A percentile compares a stretch with the other conserved stretches of the same genome.
Evolutionary conservation across 2,797 vertebrate species (phyloP).

Genomic region (Perdix hodgsoniae): DNA sequence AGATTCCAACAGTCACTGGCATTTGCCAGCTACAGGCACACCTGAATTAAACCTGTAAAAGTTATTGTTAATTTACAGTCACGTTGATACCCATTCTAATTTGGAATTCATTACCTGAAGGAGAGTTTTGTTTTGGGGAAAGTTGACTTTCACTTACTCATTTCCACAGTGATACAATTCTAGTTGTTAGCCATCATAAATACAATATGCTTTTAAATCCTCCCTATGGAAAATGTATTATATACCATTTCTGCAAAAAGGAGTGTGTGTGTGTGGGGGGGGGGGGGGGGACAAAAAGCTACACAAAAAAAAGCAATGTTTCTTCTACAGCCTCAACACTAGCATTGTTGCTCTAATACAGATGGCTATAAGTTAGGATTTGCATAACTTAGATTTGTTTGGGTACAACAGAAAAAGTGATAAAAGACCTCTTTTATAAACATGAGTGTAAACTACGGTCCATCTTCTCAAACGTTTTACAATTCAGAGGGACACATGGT

Average conservation of each 20-base stretch:
- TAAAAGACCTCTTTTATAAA: neutral
- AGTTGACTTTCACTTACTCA: constrained; percentile 53
- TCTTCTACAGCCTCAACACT: constrained; percentile 61
- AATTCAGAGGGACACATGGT: neutral
- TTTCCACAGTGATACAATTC: constrained; percentile 36
- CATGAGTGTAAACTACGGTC: neutral
- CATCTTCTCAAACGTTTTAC: neutral
- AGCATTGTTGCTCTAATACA: constrained; percentile 56
- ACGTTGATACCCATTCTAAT: neutral
- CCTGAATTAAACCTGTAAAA: neutral
- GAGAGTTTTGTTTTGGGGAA: constrained; percentile 55
- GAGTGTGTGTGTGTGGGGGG: too few relatives aligned
- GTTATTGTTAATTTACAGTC: neutral
- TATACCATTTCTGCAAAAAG: constrained; percentile 71
- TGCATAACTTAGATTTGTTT: constrained; percentile 16
- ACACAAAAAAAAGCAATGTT: constrained; percentile 68
- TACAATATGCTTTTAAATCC: constrained; percentile 73
- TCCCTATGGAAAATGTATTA: constrained; percentile 66
- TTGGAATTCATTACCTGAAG: neutral
- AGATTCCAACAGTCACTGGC: neutral
- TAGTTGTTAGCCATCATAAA: constrained; percentile 62
- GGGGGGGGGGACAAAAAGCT: constrained; percentile 32
- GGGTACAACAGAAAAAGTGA: neutral
- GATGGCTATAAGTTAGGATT: constrained; percentile 38
- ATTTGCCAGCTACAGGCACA: neutral